Percentiles rank a stretch among this genome's conserved stretches.
Evolutionary conservation across 2,888 invertebrate genomes (phyloP).

Genomic region (Drosophila kambysellisi): DNA sequence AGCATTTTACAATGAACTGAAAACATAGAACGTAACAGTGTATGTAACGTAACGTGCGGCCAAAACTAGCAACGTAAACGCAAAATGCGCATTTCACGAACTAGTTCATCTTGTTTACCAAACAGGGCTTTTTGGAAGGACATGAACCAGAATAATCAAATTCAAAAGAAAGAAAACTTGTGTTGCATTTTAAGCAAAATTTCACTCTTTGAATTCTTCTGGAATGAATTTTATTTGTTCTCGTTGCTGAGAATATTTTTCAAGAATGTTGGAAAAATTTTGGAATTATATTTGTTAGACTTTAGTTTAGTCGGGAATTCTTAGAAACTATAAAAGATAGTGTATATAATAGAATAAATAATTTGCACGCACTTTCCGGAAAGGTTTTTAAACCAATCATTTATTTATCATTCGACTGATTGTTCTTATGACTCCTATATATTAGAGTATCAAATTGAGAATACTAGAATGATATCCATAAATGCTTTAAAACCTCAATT

Average conservation of each 20-base stretch:
- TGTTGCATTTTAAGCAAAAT: background rate
- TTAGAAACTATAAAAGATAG: background rate
- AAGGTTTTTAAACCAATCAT: background rate
- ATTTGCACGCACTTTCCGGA: background rate
- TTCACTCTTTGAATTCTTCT: background rate
- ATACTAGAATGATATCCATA: background rate
- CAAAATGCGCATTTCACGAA: constrained; percentile 8
- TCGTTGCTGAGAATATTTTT: background rate
- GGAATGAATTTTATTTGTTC: background rate
- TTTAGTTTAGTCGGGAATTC: background rate
- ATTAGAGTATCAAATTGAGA: background rate
- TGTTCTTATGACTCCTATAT: background rate
- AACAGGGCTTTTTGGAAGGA: background rate
- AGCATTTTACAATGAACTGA: constrained; percentile 43
- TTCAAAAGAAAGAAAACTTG: background rate
- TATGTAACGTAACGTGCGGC: constrained; percentile 24
- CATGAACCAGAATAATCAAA: no score
- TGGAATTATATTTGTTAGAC: background rate
- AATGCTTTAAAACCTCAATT: background rate
- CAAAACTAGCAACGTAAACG: constrained; percentile 33
- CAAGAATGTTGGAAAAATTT: background rate
- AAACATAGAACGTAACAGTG: constrained; percentile 21
- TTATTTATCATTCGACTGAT: background rate
- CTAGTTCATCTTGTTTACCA: constrained; percentile 8
- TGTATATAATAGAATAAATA: background rate